Evolutionary conservation across 2,113 vertebrate species (phyloP), one percentile per base, ranked within the genome.

Genomic region (Engystomops pustulosus): DNA sequence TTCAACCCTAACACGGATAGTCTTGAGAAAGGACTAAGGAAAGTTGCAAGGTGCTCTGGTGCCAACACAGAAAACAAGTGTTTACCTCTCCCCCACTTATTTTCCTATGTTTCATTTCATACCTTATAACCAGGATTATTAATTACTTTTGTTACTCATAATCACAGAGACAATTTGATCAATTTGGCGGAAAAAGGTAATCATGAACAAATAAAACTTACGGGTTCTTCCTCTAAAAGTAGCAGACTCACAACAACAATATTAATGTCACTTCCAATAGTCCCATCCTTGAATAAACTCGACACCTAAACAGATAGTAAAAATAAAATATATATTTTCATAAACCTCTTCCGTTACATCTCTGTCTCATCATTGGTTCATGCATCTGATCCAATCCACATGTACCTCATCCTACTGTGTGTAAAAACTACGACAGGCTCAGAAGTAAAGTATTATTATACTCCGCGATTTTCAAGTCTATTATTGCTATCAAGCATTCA

Each of bases 231-330:
- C 77, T 99, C 98, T 88, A 99, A 90, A 25, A 99, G 95, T 83
- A 99, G 92, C 76, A 99, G 93, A 88, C 98, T 97, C 70, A 99
- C 98, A 86, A 99, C 94, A 1, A 99, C 93, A 25, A 99, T 96
- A 87, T 97, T 98, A 87, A 99, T 99, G 83, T 99, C 97, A 1
- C 94, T 95, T 88, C 98, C 98, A 86, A 99, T 99, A 58, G 98
- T 99, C 83, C 98, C 97, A 85, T 99, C 98, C 91, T 99, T 99
- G 89, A 99, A 99, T 4, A 99, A 94, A 87, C 96, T 98, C 81
- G 98, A 99, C 60, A 99, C 98, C 98, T 99, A 88, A 53, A 69
- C 0, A 1, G 88, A 25, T 87, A 88, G n/a, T 58, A 25, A 1
- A 41, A 86, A 71, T 41, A 2, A 69, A 45, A 87, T 10, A 78